Base-by-base conservation (phyloP, 2,888 invertebrate species). In the Drosophila infuscata region DNA sequence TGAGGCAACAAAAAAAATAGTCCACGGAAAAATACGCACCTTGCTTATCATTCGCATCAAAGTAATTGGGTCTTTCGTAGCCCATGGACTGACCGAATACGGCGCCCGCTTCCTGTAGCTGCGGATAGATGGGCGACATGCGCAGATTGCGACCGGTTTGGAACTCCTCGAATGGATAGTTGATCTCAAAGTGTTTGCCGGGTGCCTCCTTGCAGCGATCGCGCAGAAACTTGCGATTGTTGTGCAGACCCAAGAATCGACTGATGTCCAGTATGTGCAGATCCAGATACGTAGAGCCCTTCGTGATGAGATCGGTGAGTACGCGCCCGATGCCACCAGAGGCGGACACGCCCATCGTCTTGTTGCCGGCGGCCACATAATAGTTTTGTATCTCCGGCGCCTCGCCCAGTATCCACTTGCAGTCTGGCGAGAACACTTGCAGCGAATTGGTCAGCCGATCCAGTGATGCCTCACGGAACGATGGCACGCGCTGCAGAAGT, bases 71-170 rank as follows among this genome's bases (percentile, higher is more conserved):
- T 74, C 99, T 94, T 93, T 99, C 99, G 92, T 99, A 99, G 0
- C 99, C 99, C 98, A 99, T 99, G 35, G 98, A 97, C 93, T 99
- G 99, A 0, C 98, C 98, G 92, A 99, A 99, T 8, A 98, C 97
- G 0, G 98, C 99, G 0, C 99, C 99, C 12, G 96, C 97, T 91
- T 97, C 97, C 77, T 97, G 95, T 20, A 99, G 94, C 70, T 97
- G 96, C 0, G 98, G 97, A 94, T 98, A 99, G 76, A 99, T 97
- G 0, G 99, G 99, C 0, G 99, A 99, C 95, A 98, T 97, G 60
- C 99, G 94, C 20, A 99, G 94, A 92, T 98, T 98, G 60, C 98
- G 95, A 0, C 98, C 97, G 0, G 97, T 97, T 91, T 95, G 94
- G 88, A 97, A 99, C 93, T 98, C 98, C 79, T 95, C 95, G 91